Percentiles rank a stretch among this genome's conserved stretches.
Evolutionary conservation across 2,113 vertebrate genomes (phyloP).

Genomic region (Paedocypris sp.): DNA sequence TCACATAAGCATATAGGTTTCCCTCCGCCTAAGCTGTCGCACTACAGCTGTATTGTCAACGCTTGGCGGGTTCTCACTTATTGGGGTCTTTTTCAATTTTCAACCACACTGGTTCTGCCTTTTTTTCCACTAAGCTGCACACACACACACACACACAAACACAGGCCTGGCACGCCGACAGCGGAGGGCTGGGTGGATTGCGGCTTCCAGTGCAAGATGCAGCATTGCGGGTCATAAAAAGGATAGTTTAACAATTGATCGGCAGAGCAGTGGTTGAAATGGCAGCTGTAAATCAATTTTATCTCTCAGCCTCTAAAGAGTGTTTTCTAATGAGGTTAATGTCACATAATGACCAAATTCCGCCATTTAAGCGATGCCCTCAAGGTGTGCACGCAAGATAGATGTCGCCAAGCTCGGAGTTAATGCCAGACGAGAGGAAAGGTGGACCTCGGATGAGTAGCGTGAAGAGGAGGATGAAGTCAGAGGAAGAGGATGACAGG

Average conservation of each 20-base stretch:
- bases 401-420: conserved; percentile 54
- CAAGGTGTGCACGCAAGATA: conserved; percentile 66
- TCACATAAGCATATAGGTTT: background rate
- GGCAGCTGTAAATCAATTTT: conserved; percentile 78
- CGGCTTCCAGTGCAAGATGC: conserved; percentile 38
- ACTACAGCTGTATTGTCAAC: conserved; percentile 44
- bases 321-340: conserved; percentile 80
- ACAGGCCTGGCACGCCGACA: conserved; percentile 50
- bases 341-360: conserved; percentile 73
- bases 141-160: background rate
- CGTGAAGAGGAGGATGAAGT: background rate
- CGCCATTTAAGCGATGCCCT: conserved; percentile 68
- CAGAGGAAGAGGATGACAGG: background rate
- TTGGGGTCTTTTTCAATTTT: conserved; percentile 42
- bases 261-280: conserved; percentile 66
- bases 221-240: conserved; percentile 61
- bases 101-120: conserved; percentile 25
- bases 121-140: conserved; percentile 10
- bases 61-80: conserved; percentile 39
- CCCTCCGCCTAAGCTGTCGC: conserved; percentile 40
- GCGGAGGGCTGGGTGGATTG: conserved; percentile 27
- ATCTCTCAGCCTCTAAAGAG: conserved; percentile 72
- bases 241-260: conserved; percentile 74
- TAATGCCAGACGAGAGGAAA: conserved; percentile 39
- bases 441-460: background rate